Conservation (phyloP, 2,113 vertebrate genomes). For the Crotophaga sulcirostris region DNA sequence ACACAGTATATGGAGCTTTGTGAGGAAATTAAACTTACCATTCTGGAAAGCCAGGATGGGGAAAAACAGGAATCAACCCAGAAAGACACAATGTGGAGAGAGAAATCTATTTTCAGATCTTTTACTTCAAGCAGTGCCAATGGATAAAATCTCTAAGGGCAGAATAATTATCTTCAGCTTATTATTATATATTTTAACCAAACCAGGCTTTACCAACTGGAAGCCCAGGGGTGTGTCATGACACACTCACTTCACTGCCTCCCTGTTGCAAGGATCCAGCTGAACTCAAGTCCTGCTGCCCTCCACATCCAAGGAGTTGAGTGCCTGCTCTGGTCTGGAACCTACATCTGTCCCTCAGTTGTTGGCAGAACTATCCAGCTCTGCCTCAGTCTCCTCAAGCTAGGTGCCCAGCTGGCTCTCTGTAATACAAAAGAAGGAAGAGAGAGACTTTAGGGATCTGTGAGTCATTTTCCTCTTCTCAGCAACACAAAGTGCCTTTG, state of each 20-base stretch:
- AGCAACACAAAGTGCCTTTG: background rate
- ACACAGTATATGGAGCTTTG: background rate
- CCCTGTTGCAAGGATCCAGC: background rate
- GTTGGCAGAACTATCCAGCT: background rate
- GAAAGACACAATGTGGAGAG: background rate
- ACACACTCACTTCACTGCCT: rapidly evolving
- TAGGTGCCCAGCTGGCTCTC: background rate
- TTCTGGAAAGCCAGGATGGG: background rate
- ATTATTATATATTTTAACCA: background rate
- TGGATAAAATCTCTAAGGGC: background rate
- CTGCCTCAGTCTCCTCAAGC: background rate
- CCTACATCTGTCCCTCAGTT: background rate
- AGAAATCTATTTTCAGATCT: background rate
- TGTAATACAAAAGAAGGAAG: constrained; percentile 45
- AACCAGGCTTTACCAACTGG: rapidly evolving
- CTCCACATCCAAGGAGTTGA: rapidly evolving
- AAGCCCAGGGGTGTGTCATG: background rate
- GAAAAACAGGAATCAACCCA: background rate
- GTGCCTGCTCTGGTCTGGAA: background rate
- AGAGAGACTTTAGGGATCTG: background rate
- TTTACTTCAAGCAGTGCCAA: background rate
- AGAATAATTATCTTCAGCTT: background rate
- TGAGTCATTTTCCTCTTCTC: constrained; percentile 30
- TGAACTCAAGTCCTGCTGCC: background rate
- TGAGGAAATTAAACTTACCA: background rate